Conservation (phyloP, 2,888 invertebrate species). For the Drosophila macrospina region DNA sequence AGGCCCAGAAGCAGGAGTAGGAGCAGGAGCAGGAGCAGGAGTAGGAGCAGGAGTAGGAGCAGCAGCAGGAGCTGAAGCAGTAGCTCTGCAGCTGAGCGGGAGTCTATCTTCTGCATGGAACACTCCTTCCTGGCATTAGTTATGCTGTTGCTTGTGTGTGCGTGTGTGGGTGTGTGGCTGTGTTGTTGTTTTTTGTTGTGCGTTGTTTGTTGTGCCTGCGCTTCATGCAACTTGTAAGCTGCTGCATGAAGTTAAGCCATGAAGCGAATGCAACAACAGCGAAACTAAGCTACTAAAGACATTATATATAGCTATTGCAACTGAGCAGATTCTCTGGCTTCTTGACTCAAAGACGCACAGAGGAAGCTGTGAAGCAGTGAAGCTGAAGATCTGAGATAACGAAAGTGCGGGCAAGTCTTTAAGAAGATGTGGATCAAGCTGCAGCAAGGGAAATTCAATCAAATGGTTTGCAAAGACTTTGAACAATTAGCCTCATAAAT, state of each 20-base stretch:
- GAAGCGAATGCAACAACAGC: conserved; percentile 36
- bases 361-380: neutral
- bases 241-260: conserved; percentile 60
- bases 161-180: conserved; percentile 6
- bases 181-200: conserved; percentile 6
- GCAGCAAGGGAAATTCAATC: too few relatives aligned
- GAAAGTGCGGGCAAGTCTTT: neutral
- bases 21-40: conserved; percentile 12
- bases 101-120: conserved; percentile 42
- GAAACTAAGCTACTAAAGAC: conserved; percentile 27
- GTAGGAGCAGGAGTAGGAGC: conserved; percentile 26
- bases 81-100: conserved; percentile 8
- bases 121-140: conserved; percentile 10
- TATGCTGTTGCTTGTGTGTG: conserved; percentile 42
- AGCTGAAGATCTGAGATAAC: neutral
- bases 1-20: conserved; percentile 19
- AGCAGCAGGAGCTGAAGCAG: conserved; percentile 3
- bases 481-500: too few relatives aligned
- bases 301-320: conserved; percentile 12
- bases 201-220: conserved; percentile 46
- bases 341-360: neutral
- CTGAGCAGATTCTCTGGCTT: conserved; percentile 12
- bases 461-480: too few relatives aligned
- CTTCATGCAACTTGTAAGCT: conserved; percentile 63
- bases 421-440: too few relatives aligned